These are phyloP conservation scores for Pithys albifrons DNA, from an alignment of 2,113 vertebrate species.

Conservation along the genomic window DNA sequence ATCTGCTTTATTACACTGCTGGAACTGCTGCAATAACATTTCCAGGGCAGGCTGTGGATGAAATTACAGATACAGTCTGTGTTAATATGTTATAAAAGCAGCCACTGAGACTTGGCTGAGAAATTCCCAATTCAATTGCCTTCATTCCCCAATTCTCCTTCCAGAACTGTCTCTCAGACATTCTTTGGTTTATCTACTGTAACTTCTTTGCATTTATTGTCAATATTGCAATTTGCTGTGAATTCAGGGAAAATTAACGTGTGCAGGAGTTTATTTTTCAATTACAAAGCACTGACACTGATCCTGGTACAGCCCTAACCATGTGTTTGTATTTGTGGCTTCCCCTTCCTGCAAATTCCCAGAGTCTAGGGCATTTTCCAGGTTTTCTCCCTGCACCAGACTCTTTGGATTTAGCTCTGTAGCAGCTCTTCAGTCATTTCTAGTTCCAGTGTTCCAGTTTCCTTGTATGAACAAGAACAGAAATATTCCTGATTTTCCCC, in stretches of 20 bases:
- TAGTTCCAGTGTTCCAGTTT: neutral
- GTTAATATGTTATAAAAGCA: neutral
- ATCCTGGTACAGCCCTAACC: neutral
- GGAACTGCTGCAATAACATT: neutral
- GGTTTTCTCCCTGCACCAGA: neutral
- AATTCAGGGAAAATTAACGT: neutral
- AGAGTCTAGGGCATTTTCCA: neutral
- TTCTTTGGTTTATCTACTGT: neutral
- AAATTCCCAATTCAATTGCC: neutral
- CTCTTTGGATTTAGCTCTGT: neutral
- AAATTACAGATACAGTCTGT: neutral
- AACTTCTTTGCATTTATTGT: neutral
- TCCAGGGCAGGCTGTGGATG: neutral
- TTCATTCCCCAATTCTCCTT: neutral
- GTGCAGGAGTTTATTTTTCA: neutral
- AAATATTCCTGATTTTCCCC: neutral
- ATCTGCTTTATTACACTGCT: neutral
- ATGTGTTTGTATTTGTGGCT: neutral
- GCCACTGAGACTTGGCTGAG: neutral
- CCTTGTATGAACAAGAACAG: neutral
- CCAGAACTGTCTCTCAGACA: neutral
- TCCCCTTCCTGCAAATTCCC: neutral
- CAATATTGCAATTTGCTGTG: neutral
- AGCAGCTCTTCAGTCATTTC: neutral
- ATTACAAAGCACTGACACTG: neutral